Evolutionary conservation across 2,113 vertebrate species (phyloP), one percentile per base, ranked within the genome.

Genomic region (Microcebus murinus): DNA sequence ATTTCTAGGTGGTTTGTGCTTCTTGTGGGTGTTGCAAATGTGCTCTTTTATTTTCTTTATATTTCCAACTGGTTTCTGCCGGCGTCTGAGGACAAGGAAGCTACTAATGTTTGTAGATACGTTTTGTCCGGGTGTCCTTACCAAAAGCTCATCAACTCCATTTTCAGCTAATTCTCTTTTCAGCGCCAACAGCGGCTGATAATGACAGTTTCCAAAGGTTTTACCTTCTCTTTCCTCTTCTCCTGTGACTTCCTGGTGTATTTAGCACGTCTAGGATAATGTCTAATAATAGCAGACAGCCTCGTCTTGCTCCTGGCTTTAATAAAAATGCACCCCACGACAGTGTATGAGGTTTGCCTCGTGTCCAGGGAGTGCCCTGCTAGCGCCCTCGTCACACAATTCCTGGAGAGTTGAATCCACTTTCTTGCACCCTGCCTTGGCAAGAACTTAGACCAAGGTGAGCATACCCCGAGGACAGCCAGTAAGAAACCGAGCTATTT

Each of bases 231-330:
- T n/a, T 20, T 12, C 34, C 27, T 45, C 15, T 12, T 61, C 17
- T 36, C 42, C 21, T 39, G 20, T 34, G 36, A 27, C 34, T 11
- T 27, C 23, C 0, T 11, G 3, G 52, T 63, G 25, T 63, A 63
- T 63, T n/a, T 6, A 10, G 23, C 36, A 1, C 0, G 12, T n/a
- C 50, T 2, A 0, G 21, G 36, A 4, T 17, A 2, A 50, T 0
- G 6, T 1, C 12, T 23, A 0, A 4, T 3, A 1, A 27, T 0
- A 27, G 1, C 8, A 14, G 10, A 23, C 39, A 79, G 70, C 23
- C 70, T 29, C 8, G 25, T 34, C 39, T 59, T 20, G 31, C 39
- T 34, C 25, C 25, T 1, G 4, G 20, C 0, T 29, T 61, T 74
- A 52, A 36, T 21, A 25, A 52, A 86, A 61, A 52, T 12, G 27